Conservation (phyloP, 2,113 vertebrate genomes). For the Prietella phreatophila region DNA sequence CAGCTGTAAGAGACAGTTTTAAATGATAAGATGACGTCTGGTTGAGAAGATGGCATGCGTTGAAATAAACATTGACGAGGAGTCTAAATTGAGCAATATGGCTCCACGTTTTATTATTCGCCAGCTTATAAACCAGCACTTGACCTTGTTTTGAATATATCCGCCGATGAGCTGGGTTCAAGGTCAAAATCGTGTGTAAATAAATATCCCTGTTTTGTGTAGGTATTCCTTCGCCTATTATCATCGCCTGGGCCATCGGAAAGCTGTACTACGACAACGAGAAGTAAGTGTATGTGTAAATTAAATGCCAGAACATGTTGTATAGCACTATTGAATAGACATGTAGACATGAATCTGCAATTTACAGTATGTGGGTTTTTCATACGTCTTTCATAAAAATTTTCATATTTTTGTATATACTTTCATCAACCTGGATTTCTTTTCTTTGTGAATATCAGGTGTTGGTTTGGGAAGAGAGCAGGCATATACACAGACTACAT, state of each 20-base stretch:
- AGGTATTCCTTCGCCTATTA: slow-evolving; percentile 57
- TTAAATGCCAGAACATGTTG: background rate
- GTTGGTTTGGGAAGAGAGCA: slow-evolving; percentile 94
- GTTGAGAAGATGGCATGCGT: background rate
- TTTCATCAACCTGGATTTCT: background rate
- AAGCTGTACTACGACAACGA: slow-evolving; percentile 58
- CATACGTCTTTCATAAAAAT: background rate
- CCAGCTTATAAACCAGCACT: too few species aligned
- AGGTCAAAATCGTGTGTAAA: background rate
- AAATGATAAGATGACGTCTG: background rate
- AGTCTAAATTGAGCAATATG: background rate
- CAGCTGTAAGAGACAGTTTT: background rate
- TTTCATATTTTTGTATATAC: background rate
- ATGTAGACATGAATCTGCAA: background rate
- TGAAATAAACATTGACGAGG: background rate
- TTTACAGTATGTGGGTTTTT: background rate
- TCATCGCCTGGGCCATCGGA: slow-evolving; percentile 52
- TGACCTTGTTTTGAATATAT: background rate
- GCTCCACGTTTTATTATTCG: background rate
- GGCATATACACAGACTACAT: slow-evolving; percentile 97
- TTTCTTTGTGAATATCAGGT: slow-evolving; percentile 70
- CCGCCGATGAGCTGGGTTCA: background rate
- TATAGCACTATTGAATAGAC: background rate
- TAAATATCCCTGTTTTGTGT: background rate
- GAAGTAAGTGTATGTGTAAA: slow-evolving; percentile 37